These are phyloP conservation scores for Schizopygopsis malacanthus DNA, from an alignment of 2,797 vertebrate species.

Conservation along the genomic window DNA sequence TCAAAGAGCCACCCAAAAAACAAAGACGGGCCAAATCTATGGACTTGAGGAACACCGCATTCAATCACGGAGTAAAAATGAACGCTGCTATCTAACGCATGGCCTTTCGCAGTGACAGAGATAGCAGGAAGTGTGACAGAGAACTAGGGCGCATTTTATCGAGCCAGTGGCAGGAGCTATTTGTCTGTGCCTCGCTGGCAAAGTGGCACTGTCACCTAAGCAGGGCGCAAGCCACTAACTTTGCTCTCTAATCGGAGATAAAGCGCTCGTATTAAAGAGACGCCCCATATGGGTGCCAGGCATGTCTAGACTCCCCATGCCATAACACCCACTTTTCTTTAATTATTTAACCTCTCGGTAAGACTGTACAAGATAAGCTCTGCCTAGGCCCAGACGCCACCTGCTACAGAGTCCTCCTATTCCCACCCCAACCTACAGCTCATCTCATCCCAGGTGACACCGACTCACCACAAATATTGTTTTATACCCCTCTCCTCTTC, in stretches of 20 bases:
- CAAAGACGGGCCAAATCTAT: conserved; percentile 1
- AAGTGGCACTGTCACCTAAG: conserved; percentile 60
- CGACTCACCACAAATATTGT: conserved; percentile 39
- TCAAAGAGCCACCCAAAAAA: conserved; percentile 66
- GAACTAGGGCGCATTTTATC: conserved; percentile 46
- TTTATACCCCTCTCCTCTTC: conserved; percentile 27
- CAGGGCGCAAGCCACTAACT: conserved; percentile 63
- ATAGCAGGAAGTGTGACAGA: conserved; percentile 22
- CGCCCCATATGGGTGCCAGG: conserved; percentile 67
- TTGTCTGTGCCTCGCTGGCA: conserved; percentile 37
- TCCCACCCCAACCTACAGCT: conserved; percentile 18
- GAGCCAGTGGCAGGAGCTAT: conserved; percentile 35
- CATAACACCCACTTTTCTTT: conserved; percentile 70
- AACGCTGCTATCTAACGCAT: background rate
- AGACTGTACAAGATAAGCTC: conserved; percentile 77
- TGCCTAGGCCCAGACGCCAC: conserved; percentile 72
- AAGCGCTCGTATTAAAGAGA: conserved; percentile 73
- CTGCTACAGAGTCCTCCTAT: conserved; percentile 66
- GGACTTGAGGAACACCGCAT: conserved; percentile 14
- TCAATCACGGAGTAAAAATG: conserved; percentile 13
- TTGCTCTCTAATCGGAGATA: conserved; percentile 73
- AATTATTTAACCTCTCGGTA: conserved; percentile 77
- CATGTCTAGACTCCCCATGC: conserved; percentile 77
- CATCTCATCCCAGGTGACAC: conserved; percentile 36
- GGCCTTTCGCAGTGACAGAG: conserved; percentile 10